Evolutionary conservation across 2,797 vertebrate genomes (phyloP).

Genomic region (Ctenopoma multispine): DNA sequence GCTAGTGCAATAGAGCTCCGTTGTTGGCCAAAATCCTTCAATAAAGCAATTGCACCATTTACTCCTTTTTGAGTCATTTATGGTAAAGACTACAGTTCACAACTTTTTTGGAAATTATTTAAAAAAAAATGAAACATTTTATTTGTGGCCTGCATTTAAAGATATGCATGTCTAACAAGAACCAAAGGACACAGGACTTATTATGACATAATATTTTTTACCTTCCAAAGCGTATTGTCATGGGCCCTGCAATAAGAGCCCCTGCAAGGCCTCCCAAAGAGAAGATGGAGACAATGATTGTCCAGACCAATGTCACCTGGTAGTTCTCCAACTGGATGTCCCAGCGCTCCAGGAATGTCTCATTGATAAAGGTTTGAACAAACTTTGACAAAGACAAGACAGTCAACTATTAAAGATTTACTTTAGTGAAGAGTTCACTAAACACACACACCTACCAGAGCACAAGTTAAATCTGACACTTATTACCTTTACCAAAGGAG

Average conservation of each 20-base stretch:
- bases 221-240: conserved; percentile 91
- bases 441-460: conserved; percentile 1
- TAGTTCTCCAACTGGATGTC: conserved; percentile 80
- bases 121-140: no score
- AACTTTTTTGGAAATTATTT: not conserved
- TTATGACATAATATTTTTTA: conserved; percentile 63
- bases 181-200: not conserved
- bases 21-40: not conserved
- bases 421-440: conserved; percentile 6
- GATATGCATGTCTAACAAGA: not conserved
- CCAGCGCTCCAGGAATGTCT: conserved; percentile 87
- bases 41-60: not conserved
- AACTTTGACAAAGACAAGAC: conserved; percentile 75
- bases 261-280: conserved; percentile 89
- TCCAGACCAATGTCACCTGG: conserved; percentile 89
- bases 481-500: not conserved
- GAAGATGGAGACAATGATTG: conserved; percentile 89
- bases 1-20: not conserved
- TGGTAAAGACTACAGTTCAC: not conserved
- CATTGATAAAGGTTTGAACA: conserved; percentile 90
- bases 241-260: conserved; percentile 89
- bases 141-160: not conserved
- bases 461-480: conserved; percentile 19
- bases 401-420: conserved; percentile 23
- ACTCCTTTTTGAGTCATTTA: not conserved